These are phyloP conservation scores for Leptopilina syphax DNA, from an alignment of 2,888 invertebrate genomes.

Conservation along the genomic window DNA sequence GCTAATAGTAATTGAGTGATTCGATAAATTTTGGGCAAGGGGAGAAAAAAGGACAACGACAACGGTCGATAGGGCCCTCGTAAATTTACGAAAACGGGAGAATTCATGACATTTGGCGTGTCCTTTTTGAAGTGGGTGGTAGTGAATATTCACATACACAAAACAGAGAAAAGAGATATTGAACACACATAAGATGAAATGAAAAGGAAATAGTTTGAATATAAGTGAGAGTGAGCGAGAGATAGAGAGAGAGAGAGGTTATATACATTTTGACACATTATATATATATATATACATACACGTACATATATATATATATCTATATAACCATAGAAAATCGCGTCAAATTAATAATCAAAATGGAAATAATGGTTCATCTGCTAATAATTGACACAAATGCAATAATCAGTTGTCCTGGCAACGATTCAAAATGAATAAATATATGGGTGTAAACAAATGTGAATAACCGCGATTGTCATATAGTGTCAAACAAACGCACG, in stretches of 20 bases:
- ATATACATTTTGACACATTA: conserved; percentile 50
- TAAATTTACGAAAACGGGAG: conserved; percentile 36
- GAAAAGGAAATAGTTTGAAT: conserved; percentile 48
- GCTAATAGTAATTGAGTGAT: conserved; percentile 28
- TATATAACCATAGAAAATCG: conserved; percentile 37
- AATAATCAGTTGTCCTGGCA: conserved; percentile 19
- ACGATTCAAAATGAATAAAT: conserved; percentile 17
- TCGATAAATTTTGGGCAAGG: conserved; percentile 46
- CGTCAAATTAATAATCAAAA: not conserved
- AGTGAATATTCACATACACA: conserved; percentile 44
- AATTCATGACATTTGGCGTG: conserved; percentile 39
- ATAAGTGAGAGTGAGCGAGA: conserved; percentile 42
- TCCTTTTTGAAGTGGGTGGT: conserved; percentile 44
- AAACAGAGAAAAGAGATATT: conserved; percentile 48
- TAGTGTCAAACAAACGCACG: conserved; percentile 52
- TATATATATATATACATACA: not conserved
- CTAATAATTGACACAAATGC: conserved; percentile 9
- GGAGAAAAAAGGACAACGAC: conserved; percentile 16
- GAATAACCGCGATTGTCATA: conserved; percentile 52
- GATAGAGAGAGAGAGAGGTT: conserved; percentile 51
- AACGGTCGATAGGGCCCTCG: conserved; percentile 23
- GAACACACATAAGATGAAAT: conserved; percentile 43
- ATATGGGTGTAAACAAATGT: conserved; percentile 57
- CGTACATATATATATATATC: not conserved
- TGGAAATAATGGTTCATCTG: not conserved